A percentile compares a stretch with the other conserved stretches of the same genome.
phyloP scores from a whole-genome alignment of 1,140 invertebrate genomes.

The Panagrolaimus sp. region DNA sequence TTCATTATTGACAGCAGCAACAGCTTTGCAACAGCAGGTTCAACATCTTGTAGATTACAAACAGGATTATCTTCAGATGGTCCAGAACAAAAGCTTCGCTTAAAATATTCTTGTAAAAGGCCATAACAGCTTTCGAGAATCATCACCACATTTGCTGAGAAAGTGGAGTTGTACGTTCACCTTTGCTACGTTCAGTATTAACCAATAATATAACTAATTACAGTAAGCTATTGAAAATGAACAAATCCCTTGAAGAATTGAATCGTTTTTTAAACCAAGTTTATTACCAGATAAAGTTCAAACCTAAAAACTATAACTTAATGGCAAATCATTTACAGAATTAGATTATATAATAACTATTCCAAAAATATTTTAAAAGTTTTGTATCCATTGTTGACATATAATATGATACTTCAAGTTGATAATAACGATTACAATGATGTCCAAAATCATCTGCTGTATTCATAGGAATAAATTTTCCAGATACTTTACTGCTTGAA shows the following conservation, averaged over 20 bases:
- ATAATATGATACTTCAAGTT: slow-evolving; percentile 94
- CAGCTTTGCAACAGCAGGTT: no score
- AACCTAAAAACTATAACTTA: not conserved
- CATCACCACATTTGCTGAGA: not conserved
- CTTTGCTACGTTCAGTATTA: not conserved
- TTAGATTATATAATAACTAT: slow-evolving; percentile 22
- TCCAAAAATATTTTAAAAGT: slow-evolving; percentile 39
- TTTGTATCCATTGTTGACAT: slow-evolving; percentile 63
- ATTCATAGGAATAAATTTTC: slow-evolving; percentile 96
- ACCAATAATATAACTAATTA: no score
- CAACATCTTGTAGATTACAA: not conserved
- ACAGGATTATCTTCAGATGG: not conserved
- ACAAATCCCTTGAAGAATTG: not conserved
- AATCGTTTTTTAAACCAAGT: not conserved
- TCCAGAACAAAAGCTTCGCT: not conserved
- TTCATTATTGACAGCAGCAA: no score
- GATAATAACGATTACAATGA: slow-evolving; percentile 98
- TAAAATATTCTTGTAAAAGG: not conserved
- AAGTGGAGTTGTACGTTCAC: not conserved
- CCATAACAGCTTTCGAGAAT: slow-evolving; percentile 5
- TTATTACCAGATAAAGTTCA: not conserved
- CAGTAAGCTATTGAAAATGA: no score
- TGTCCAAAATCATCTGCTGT: slow-evolving; percentile 99
- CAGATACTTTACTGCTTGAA: slow-evolving; percentile 95
- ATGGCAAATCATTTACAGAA: no score